Evolutionary conservation across 2,888 invertebrate genomes (phyloP), one percentile per base, ranked within the genome.

Genomic region (Noctua janthina): DNA sequence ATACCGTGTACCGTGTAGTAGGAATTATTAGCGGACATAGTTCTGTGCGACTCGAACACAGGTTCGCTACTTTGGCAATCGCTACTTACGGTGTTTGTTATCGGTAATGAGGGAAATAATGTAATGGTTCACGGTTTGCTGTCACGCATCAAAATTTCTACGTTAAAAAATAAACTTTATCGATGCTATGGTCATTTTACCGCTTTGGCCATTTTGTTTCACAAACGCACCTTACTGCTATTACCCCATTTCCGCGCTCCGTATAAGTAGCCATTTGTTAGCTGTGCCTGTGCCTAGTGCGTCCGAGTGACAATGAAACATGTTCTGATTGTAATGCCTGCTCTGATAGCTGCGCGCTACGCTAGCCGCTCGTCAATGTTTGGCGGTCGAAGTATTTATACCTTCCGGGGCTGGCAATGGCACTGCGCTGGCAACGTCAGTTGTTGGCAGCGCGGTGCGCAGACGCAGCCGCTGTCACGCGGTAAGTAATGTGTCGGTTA

Each of bases 371-470:
- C 82, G 88, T 83, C 88, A 81, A 49, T 74, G 56, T 62, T 78
- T 56, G 17, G 49, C 74, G 20, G n/a, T 23, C 67, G 75, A 76
- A 77, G 68, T 89, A 86, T 88, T 88, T 88, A 88, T 88, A 82
- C 74, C 84, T 88, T 87, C 88, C 88, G 89, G 86, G 59, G 76
- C 49, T 69, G 73, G 72, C 79, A 39, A 71, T 73, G 39, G 23
- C 51, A 76, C 39, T 43, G 73, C 80, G 68, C 68, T 1, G 68
- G n/a, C 66, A 13, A 13, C 71, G 35, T 54, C 11, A 46, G 49
- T 35, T 23, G 66, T 15, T 56, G 74, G 72, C 77, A 51, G 66
- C 64, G 80, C 78, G 13, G 73, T 46, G 64, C 67, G 80, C 81
- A 17, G 73, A 71, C 73, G 76, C 66, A 71, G 82, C 39, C 54